Conservation (phyloP, 92 coral and sea anemone genomes). For the Metridium senile region DNA sequence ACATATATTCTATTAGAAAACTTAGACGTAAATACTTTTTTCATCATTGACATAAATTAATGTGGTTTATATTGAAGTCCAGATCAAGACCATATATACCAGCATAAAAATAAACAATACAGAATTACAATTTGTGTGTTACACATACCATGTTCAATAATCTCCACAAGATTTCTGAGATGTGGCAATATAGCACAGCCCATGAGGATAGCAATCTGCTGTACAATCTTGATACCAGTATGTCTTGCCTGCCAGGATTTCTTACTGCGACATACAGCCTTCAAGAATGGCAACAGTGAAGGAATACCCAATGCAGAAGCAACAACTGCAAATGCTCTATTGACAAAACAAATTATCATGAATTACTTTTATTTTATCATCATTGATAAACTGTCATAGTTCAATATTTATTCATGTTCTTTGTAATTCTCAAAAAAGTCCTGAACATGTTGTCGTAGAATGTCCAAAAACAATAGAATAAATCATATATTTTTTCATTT, state of each 20-base stretch:
- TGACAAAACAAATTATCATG: neutral
- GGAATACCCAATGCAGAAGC: slow-evolving; percentile 99
- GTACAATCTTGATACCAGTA: slow-evolving; percentile 99
- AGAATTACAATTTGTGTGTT: neutral
- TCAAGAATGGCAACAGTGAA: slow-evolving; percentile 92
- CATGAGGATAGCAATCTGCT: slow-evolving; percentile 99
- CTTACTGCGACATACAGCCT: slow-evolving; percentile 99
- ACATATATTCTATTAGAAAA: no score
- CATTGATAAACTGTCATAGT: no score
- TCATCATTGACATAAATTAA: no score
- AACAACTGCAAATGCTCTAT: slow-evolving; percentile 99
- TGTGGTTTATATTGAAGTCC: no score
- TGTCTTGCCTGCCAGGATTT: slow-evolving; percentile 99
- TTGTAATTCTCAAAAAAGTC: no score
- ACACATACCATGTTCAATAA: slow-evolving; percentile 95
- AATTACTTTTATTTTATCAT: no score
- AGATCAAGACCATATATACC: no score
- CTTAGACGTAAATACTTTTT: no score
- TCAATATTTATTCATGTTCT: no score
- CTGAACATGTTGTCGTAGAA: no score
- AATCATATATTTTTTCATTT: no score
- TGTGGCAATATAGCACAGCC: slow-evolving; percentile 99
- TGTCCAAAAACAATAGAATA: no score
- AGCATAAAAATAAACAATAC: neutral
- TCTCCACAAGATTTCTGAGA: slow-evolving; percentile 95